These are phyloP conservation scores for Ctenoplectra terminalis DNA, from an alignment of 1,140 invertebrate genomes.

Conservation along the genomic window DNA sequence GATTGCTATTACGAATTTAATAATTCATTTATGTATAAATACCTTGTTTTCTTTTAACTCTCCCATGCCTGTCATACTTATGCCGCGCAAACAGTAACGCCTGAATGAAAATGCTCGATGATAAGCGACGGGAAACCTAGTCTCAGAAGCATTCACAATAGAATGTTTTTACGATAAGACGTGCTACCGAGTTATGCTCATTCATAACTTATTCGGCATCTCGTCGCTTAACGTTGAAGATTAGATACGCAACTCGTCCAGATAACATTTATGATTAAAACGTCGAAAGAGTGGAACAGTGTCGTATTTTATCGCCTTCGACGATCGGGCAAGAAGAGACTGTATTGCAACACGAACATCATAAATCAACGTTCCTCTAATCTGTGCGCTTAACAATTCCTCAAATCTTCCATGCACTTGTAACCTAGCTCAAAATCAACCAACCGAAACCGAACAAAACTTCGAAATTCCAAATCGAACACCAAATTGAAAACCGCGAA, in stretches of 20 bases:
- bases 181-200: conserved; percentile 33
- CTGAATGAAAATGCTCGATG: conserved; percentile 27
- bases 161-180: conserved; percentile 18
- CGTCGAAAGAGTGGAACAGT: neutral
- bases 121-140: neutral
- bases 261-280: conserved; percentile 3
- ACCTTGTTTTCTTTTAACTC: no score
- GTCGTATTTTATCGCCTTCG: neutral
- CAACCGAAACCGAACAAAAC: no score
- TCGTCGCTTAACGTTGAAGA: conserved; percentile 3
- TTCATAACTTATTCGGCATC: conserved; percentile 36
- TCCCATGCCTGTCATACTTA: conserved; percentile 7
- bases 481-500: no score
- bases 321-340: neutral
- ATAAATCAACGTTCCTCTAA: neutral
- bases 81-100: neutral
- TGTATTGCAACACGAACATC: neutral
- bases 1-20: no score
- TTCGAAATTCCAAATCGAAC: neutral
- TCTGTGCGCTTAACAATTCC: no score
- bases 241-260: conserved; percentile 30
- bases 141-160: neutral
- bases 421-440: no score
- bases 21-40: no score
- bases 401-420: neutral